Evolutionary conservation across 2,113 vertebrate species (phyloP).

Genomic region (Carlito syrichta): DNA sequence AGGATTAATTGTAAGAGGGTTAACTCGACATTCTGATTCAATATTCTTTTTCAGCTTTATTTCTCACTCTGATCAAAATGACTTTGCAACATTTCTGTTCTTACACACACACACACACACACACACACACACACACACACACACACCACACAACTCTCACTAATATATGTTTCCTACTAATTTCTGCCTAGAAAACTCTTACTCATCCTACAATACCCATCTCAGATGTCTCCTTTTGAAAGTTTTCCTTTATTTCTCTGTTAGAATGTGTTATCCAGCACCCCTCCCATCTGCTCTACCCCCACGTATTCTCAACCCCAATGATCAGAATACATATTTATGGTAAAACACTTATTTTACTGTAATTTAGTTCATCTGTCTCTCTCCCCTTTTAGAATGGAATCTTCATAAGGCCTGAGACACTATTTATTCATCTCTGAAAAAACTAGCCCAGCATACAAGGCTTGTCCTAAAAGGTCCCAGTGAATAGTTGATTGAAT

Average conservation of each 20-base stretch:
- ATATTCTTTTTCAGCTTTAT: slow-evolving; percentile 38
- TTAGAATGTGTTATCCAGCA: background rate
- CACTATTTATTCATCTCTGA: background rate
- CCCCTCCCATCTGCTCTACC: background rate
- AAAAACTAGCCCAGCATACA: background rate
- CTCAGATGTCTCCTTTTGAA: background rate
- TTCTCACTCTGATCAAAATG: background rate
- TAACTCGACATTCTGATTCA: background rate
- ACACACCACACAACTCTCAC: background rate
- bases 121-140: background rate
- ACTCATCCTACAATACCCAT: slow-evolving; percentile 39
- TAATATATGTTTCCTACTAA: background rate
- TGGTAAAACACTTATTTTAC: background rate
- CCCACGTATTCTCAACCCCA: background rate
- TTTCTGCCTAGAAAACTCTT: slow-evolving; percentile 41
- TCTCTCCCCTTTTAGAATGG: background rate
- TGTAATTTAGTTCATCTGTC: background rate
- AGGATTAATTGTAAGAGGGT: slow-evolving; percentile 28
- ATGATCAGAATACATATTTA: background rate
- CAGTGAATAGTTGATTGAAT: slow-evolving; percentile 45
- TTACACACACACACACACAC: background rate
- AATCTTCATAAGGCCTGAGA: background rate
- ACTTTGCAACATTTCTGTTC: background rate
- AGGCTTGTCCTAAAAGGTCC: background rate
- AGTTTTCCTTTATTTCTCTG: background rate